Conservation (phyloP, 2,888 invertebrate genomes). For the Phengaris alcon region DNA sequence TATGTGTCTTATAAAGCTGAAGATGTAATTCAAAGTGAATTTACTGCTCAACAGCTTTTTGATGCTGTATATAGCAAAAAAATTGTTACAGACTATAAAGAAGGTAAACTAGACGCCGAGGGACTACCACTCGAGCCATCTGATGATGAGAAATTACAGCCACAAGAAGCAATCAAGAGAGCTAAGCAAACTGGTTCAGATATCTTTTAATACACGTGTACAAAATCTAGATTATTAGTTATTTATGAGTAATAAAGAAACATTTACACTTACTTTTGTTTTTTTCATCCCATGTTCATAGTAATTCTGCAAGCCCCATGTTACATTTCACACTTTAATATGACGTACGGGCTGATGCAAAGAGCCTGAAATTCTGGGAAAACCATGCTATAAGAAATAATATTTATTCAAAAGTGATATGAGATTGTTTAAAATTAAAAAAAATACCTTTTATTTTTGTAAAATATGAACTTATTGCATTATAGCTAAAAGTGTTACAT, state of each 20-base stretch:
- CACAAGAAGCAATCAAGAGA: slow-evolving; percentile 84
- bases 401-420: too few relatives aligned
- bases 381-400: too few relatives aligned
- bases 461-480: too few relatives aligned
- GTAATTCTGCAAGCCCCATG: neutral
- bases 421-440: too few relatives aligned
- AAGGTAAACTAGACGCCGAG: slow-evolving; percentile 83
- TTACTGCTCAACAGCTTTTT: slow-evolving; percentile 90
- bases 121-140: slow-evolving; percentile 86
- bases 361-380: neutral
- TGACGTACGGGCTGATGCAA: neutral
- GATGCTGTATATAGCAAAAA: slow-evolving; percentile 89
- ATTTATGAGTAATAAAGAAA: slow-evolving; percentile 21
- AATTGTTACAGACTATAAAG: slow-evolving; percentile 86
- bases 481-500: too few relatives aligned
- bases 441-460: too few relatives aligned
- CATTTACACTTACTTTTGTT: neutral
- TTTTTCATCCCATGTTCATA: neutral
- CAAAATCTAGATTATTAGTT: slow-evolving; percentile 28
- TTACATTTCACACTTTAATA: neutral
- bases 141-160: slow-evolving; percentile 83
- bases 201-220: slow-evolving; percentile 76
- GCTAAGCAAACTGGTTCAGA: slow-evolving; percentile 90
- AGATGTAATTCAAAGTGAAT: slow-evolving; percentile 87
- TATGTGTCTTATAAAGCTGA: slow-evolving; percentile 94